Evolutionary conservation across 2,888 invertebrate species (phyloP), one percentile per base, ranked within the genome.

Genomic region (Cecidostiba fungosa): DNA sequence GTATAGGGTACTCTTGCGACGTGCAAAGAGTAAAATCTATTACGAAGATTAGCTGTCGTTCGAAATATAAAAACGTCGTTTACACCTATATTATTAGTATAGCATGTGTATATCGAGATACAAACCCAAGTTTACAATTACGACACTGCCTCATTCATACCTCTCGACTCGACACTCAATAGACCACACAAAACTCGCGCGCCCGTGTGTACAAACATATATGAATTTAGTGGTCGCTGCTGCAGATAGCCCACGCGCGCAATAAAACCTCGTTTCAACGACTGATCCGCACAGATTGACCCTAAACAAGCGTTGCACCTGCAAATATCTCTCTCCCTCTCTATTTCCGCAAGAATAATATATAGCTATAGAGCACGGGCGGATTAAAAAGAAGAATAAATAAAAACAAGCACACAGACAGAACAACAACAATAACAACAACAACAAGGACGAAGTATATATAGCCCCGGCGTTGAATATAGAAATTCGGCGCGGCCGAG

Each of bases 231-330:
- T 32, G 62, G 19, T 12, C 0, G 1, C 26, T 12, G 39, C 19
- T 36, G 23, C 26, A 77, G n/a, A n/a, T n/a, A n/a, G 43, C 39
- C 59, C 47, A 6, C 62, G 23, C 29, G 29, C 70, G 47, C 81
- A 62, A 74, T 82, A 82, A 82, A 82, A 82, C 26, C 81, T 62
- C 59, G 81, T 74, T 73, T 79, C 32, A 59, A 36, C 78, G 14
- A 79, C 47, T 32, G 32, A 79, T 79, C 79, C 39, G 14, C 19
- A 6, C 39, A 23, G 23, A 16, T 12, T 23, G 62, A 66, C 32
- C 62, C 16, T 19, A 77, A 77, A 62, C 62, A 36, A 62, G n/a
- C 14, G 5, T 14, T 29, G 62, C 54, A 10, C 16, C 47, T 16
- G 47, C 59, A 59, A 59, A 59, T 59, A 0, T 26, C 62, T 26